These are phyloP conservation scores for Acronicta aceris DNA, from an alignment of 2,888 invertebrate species.

Conservation along the genomic window DNA sequence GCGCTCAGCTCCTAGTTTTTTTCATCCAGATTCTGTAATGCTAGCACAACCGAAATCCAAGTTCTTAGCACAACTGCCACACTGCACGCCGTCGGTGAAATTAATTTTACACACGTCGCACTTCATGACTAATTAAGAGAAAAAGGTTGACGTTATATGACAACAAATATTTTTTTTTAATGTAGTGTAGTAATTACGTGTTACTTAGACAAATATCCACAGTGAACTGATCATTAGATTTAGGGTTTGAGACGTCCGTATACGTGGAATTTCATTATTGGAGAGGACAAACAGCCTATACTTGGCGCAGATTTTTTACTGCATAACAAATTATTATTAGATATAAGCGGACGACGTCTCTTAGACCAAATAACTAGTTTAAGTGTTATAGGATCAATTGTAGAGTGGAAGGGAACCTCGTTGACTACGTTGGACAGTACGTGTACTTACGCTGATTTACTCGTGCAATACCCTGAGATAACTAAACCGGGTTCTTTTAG, in stretches of 20 bases:
- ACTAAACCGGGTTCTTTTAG: not conserved
- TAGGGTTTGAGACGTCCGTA: slow-evolving; percentile 17
- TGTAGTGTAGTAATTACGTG: not conserved
- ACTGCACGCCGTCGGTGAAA: not conserved
- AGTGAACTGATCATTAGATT: slow-evolving; percentile 11
- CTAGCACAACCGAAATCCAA: not conserved
- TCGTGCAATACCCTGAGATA: not conserved
- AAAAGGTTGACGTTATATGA: slow-evolving; percentile 3
- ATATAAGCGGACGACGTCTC: slow-evolving; percentile 5
- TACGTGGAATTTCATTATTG: slow-evolving; percentile 19
- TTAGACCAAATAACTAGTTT: not conserved
- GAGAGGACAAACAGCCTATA: slow-evolving; percentile 15
- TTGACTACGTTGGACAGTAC: not conserved
- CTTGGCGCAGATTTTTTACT: slow-evolving; percentile 24
- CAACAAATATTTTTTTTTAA: not conserved
- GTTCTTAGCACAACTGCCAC: not conserved
- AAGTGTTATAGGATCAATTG: not conserved
- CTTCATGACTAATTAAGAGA: not conserved
- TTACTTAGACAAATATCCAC: too few species aligned
- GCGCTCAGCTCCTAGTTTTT: not conserved
- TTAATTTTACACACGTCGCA: not conserved
- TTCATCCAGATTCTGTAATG: not conserved
- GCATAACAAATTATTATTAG: slow-evolving; percentile 17
- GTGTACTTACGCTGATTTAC: not conserved
- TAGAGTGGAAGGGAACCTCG: not conserved